phyloP scores from a whole-genome alignment of 2,797 vertebrate genomes.

The Clarias platycephalus region DNA sequence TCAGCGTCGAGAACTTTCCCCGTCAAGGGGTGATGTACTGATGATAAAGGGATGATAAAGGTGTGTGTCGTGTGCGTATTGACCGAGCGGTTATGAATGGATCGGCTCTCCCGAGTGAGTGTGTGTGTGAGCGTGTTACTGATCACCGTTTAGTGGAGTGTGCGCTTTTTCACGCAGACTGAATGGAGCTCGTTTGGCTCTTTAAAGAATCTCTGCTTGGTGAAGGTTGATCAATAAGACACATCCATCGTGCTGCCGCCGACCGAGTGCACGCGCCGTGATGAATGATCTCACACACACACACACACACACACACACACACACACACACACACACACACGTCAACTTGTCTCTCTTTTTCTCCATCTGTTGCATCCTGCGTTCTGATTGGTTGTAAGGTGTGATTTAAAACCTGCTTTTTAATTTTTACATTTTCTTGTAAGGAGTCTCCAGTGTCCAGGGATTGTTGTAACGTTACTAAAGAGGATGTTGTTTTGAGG shows the following conservation, averaged over 20 bases:
- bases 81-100: slow-evolving; percentile 48
- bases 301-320: slow-evolving; percentile 8
- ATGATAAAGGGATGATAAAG: slow-evolving; percentile 34
- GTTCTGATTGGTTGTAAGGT: neutral
- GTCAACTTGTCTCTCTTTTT: neutral
- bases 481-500: neutral
- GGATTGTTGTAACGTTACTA: neutral
- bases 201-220: slow-evolving; percentile 78
- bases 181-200: slow-evolving; percentile 69
- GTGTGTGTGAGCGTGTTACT: slow-evolving; percentile 57
- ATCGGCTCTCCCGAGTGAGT: slow-evolving; percentile 39
- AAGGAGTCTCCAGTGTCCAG: neutral
- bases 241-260: slow-evolving; percentile 74
- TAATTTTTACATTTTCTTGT: neutral
- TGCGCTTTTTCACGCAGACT: slow-evolving; percentile 58
- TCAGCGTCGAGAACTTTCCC: neutral
- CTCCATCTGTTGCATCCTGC: neutral
- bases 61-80: slow-evolving; percentile 26
- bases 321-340: neutral
- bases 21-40: neutral
- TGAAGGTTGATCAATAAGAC: slow-evolving; percentile 78
- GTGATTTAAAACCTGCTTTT: neutral
- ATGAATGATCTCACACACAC: slow-evolving; percentile 66
- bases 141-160: slow-evolving; percentile 76
- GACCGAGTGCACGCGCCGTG: slow-evolving; percentile 60